Percentiles rank a stretch among this genome's conserved stretches.
These are phyloP conservation scores for Cacatua alba DNA, from an alignment of 2,113 vertebrate genomes.

Conservation along the genomic window DNA sequence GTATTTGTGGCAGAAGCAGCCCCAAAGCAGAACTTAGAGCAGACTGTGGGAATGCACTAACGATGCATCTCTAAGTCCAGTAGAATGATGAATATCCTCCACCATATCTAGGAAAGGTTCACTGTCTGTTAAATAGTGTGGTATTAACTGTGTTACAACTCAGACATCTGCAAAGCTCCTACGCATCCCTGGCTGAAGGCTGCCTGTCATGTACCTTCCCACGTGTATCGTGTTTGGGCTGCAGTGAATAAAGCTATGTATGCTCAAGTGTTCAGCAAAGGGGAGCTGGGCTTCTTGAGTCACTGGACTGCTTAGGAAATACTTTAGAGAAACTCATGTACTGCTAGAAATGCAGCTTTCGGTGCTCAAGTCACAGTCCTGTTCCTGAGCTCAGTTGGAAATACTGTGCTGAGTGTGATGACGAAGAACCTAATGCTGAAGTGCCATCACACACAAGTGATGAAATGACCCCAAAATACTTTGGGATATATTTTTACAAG, in stretches of 20 bases:
- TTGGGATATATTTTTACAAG: neutral
- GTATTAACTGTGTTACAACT: neutral
- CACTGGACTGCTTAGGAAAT: neutral
- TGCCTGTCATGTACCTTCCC: slow-evolving; percentile 22
- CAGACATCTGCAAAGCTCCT: neutral
- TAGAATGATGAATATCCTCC: neutral
- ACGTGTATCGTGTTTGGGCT: neutral
- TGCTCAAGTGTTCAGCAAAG: neutral
- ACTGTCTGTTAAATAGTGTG: neutral
- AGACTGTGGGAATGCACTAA: neutral
- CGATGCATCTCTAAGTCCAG: neutral
- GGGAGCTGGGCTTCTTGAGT: neutral
- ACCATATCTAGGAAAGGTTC: neutral
- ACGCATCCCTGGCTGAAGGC: slow-evolving; percentile 7
- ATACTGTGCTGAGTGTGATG: neutral
- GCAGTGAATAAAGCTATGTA: neutral
- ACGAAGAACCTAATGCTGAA: neutral
- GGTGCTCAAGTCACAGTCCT: neutral
- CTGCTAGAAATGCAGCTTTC: neutral
- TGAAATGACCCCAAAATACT: neutral
- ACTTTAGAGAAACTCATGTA: accelerated
- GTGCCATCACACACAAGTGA: neutral
- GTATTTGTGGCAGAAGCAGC: neutral
- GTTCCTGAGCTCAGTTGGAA: neutral
- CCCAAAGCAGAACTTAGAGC: neutral